Percentiles rank a stretch among this genome's conserved stretches.
Conservation (phyloP, 2,113 vertebrate species). For the Leptobrachium ailaonicum region DNA sequence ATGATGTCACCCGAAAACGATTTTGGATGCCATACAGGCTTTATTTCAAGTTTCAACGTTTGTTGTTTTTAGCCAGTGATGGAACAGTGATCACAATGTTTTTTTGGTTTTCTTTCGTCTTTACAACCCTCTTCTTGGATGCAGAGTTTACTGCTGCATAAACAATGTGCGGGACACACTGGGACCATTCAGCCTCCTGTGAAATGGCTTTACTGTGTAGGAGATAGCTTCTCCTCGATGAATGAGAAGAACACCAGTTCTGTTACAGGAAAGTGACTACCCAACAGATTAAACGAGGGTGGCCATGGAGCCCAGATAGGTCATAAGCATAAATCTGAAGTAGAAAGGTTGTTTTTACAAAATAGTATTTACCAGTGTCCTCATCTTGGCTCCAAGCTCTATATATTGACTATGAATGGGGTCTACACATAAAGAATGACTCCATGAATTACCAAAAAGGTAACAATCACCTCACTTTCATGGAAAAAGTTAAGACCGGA, state of each 20-base stretch:
- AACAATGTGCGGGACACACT: not conserved
- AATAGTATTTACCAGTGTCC: not conserved
- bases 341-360: not conserved
- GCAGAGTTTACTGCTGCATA: constrained; percentile 20
- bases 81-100: constrained; percentile 18
- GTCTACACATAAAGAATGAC: not conserved
- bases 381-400: not conserved
- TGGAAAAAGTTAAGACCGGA: no score
- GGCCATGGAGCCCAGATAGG: not conserved
- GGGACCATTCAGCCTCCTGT: not conserved
- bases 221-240: not conserved
- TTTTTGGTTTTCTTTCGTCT: no score
- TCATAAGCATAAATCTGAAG: not conserved
- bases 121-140: not conserved
- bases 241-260: not conserved
- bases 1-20: constrained; percentile 34
- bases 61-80: constrained; percentile 22
- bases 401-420: not conserved
- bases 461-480: no score
- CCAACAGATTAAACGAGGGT: not conserved
- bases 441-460: not conserved
- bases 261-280: not conserved
- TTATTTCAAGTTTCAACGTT: constrained; percentile 25
- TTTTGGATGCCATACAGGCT: constrained; percentile 21
- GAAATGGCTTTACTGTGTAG: not conserved